Base-by-base conservation (phyloP, 2,888 invertebrate species). In the Sarcophaga carnaria region DNA sequence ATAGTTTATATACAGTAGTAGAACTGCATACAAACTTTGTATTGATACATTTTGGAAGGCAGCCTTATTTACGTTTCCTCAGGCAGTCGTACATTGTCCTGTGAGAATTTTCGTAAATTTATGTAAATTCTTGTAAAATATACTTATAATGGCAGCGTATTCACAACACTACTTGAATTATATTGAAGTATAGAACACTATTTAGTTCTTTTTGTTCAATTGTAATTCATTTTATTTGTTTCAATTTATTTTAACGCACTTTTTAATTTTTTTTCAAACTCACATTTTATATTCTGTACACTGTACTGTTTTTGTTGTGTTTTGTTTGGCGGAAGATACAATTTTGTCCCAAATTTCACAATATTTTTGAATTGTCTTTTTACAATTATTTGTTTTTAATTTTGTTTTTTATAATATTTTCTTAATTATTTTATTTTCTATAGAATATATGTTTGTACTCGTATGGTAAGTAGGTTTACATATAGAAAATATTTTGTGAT, bases 291-390 rank as follows among this genome's bases (percentile, higher is more conserved):
- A 14, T 60, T 75, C 22, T 63, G 8, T 67, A 54, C 12, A 4
- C 66, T 59, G 47, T 63, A 59, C n/a, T 22, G 25, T 17, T 22
- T 69, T 62, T 27, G 8, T 10, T 8, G 37, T 59, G 49, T 70
- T 78, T 47, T 60, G 14, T 66, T 67, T 45, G 12, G 11, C 37
- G 62, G n/a, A 71, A 64, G n/a, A 77, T 47, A 64, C 62, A 75
- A 78, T 69, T 69, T 49, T 82, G 76, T 82, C 70, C 85, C 80
- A 79, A 80, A 85, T 87, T 85, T 87, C 69, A 79, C 71, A 85
- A 85, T 83, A 80, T 79, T 87, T 80, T 62, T 66, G n/a, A 70
- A 49, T 14, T 54, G 17, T 14, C 1, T 54, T 54, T 76, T 69
- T 22, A 59, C 27, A 71, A 60, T 3, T n/a, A 37, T 54, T 49